Conservation (phyloP, 2,888 invertebrate genomes). For the Apoda limacodes region DNA sequence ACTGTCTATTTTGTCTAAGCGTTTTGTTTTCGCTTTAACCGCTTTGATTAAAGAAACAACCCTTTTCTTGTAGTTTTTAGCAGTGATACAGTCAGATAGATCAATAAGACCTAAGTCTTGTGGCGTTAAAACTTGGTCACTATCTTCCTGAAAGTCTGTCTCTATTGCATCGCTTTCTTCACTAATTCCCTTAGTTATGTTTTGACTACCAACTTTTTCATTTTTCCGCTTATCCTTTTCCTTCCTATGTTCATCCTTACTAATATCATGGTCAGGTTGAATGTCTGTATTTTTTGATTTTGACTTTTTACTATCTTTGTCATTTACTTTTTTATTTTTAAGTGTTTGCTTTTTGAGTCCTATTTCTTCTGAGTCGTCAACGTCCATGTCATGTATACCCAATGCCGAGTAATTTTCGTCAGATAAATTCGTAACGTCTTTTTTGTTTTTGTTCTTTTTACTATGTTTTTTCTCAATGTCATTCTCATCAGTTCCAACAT, state of each 20-base stretch:
- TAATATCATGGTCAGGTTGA: constrained; percentile 16
- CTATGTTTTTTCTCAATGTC: constrained; percentile 15
- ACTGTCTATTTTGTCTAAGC: constrained; percentile 29
- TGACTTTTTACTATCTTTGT: constrained; percentile 15
- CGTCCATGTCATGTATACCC: too few relatives aligned
- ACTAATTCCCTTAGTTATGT: constrained; percentile 19
- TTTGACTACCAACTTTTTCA: constrained; percentile 3
- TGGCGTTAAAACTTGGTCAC: constrained; percentile 31
- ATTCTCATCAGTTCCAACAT: constrained; percentile 8
- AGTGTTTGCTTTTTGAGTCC: constrained; percentile 8
- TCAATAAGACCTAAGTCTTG: constrained; percentile 41
- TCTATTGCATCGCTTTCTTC: constrained; percentile 51
- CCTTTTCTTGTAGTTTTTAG: constrained; percentile 38
- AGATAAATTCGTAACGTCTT: too few relatives aligned
- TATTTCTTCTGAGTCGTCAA: too few relatives aligned
- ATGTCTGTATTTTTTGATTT: constrained; percentile 14
- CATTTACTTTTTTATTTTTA: constrained; percentile 11
- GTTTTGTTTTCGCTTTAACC: constrained; percentile 30
- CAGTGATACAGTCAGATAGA: constrained; percentile 35
- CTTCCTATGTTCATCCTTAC: constrained; percentile 9
- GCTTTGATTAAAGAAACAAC: constrained; percentile 33
- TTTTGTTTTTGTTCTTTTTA: too few relatives aligned
- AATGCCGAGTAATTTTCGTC: too few relatives aligned
- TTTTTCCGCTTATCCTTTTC: constrained; percentile 9
- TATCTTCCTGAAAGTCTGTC: constrained; percentile 40